These are phyloP conservation scores for Urocolius indicus DNA, from an alignment of 2,113 vertebrate species.

Conservation along the genomic window DNA sequence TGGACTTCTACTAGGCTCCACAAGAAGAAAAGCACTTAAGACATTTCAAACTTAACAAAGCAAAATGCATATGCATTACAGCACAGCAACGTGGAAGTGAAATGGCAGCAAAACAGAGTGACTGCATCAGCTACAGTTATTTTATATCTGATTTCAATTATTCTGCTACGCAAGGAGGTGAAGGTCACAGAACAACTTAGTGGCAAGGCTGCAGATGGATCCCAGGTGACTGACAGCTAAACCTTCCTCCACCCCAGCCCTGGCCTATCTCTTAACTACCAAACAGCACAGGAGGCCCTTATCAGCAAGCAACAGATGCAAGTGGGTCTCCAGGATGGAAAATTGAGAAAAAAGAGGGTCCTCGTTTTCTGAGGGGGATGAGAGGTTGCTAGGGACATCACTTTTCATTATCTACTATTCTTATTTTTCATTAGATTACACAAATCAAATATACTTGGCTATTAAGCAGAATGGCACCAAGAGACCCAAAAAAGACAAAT, in stretches of 20 bases:
- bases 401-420: slow-evolving; percentile 1
- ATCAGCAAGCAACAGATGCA: slow-evolving; percentile 58
- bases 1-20: not conserved
- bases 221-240: slow-evolving; percentile 37
- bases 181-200: slow-evolving; percentile 56
- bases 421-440: slow-evolving; percentile 49
- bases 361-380: not conserved
- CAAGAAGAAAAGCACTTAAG: not conserved
- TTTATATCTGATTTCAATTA: slow-evolving; percentile 57
- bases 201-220: slow-evolving; percentile 15
- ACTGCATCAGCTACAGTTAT: not conserved
- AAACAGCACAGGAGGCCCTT: slow-evolving; percentile 37
- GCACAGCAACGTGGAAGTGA: not conserved
- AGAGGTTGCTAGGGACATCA: not conserved
- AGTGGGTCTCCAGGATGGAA: not conserved
- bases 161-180: slow-evolving; percentile 5
- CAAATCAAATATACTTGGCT: slow-evolving; percentile 38
- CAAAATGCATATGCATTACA: slow-evolving; percentile 25
- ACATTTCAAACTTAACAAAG: not conserved
- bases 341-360: not conserved
- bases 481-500: slow-evolving; percentile 58
- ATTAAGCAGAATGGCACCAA: slow-evolving; percentile 44
- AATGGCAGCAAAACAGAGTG: not conserved
- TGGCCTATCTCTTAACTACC: not conserved
- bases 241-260: not conserved